Evolutionary conservation across 2,888 invertebrate genomes (phyloP).

Genomic region (Bugulina stolonifera): DNA sequence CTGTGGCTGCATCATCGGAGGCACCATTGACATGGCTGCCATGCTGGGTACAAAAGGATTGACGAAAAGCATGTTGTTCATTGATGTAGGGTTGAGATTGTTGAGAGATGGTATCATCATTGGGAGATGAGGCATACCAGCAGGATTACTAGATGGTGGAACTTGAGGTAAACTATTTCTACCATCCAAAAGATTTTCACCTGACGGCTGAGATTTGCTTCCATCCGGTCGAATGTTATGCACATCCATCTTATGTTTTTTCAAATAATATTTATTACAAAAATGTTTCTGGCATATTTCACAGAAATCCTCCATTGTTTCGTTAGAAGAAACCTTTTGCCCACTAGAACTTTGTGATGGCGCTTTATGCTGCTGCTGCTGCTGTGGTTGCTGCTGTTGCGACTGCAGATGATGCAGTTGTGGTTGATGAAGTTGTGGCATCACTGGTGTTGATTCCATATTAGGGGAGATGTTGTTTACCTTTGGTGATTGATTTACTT

Average conservation of each 20-base stretch:
- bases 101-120: slow-evolving; percentile 11
- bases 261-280: slow-evolving; percentile 56
- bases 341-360: background rate
- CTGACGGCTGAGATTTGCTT: background rate
- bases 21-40: slow-evolving; percentile 27
- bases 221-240: slow-evolving; percentile 45
- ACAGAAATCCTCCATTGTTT: slow-evolving; percentile 51
- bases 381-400: background rate
- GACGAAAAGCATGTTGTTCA: slow-evolving; percentile 49
- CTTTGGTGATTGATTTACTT: background rate
- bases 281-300: slow-evolving; percentile 55
- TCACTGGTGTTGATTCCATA: background rate
- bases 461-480: background rate
- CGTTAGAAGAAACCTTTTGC: background rate
- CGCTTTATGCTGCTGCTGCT: background rate
- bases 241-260: slow-evolving; percentile 54
- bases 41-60: slow-evolving; percentile 48
- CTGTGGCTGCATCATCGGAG: slow-evolving; percentile 33
- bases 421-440: background rate
- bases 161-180: background rate
- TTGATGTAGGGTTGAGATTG: slow-evolving; percentile 28
- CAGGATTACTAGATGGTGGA: background rate
- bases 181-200: background rate
- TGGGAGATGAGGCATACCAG: slow-evolving; percentile 5
- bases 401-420: slow-evolving; percentile 20